Evolutionary conservation across 2,888 invertebrate species (phyloP).

Genomic region (Antheraea yamamai): DNA sequence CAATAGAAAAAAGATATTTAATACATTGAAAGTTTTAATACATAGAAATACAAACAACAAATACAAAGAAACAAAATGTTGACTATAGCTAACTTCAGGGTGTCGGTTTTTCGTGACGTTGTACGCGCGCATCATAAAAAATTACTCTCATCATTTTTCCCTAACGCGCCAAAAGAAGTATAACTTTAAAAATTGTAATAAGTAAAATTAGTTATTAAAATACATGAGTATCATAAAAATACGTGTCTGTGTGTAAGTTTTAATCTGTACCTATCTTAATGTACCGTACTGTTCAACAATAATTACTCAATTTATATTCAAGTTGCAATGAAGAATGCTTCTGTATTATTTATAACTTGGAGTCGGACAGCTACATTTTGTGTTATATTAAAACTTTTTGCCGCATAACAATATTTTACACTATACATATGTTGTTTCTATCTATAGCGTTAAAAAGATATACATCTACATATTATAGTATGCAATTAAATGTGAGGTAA

Average conservation of each 20-base stretch:
- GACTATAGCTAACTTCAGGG: too few species aligned
- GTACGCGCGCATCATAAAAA: too few species aligned
- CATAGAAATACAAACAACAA: too few species aligned
- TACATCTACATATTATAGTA: not conserved
- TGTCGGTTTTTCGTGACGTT: too few species aligned
- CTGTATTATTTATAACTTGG: conserved; percentile 66
- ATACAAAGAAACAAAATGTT: too few species aligned
- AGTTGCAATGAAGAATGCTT: conserved; percentile 70
- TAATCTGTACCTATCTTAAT: conserved; percentile 55
- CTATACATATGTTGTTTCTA: conserved; percentile 2
- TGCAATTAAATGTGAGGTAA: not conserved
- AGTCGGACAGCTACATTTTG: conserved; percentile 7
- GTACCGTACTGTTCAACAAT: conserved; percentile 68
- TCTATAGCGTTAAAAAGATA: not conserved
- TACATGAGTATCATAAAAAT: not conserved
- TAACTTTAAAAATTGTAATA: too few species aligned
- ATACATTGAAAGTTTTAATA: too few species aligned
- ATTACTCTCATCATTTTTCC: too few species aligned
- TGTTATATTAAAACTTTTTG: conserved; percentile 14
- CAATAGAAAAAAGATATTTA: too few species aligned
- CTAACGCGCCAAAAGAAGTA: too few species aligned
- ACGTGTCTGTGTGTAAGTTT: conserved; percentile 26
- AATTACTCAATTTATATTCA: conserved; percentile 77
- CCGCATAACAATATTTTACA: not conserved
- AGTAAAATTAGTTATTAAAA: not conserved